Percentiles rank a stretch among this genome's conserved stretches.
Conservation (phyloP, 2,113 vertebrate genomes). For the Micronycteris hirsuta region DNA sequence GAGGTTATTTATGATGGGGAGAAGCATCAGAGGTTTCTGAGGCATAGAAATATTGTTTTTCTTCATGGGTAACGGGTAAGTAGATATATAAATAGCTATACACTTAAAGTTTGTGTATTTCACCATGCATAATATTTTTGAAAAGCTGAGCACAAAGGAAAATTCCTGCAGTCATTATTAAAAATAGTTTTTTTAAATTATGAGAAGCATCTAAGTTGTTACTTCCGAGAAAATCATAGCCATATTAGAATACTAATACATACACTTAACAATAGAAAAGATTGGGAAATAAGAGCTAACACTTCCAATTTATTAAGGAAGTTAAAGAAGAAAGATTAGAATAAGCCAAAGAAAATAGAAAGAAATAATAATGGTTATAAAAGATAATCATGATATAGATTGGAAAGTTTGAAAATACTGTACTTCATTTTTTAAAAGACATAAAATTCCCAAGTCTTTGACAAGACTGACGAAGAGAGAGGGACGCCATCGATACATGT, state of each 20-base stretch:
- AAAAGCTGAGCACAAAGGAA: not conserved
- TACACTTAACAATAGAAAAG: not conserved
- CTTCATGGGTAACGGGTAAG: not conserved
- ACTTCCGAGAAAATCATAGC: not conserved
- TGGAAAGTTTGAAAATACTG: not conserved
- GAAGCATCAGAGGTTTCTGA: not conserved
- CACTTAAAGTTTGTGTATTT: not conserved
- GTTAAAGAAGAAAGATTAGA: not conserved
- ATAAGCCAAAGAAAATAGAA: not conserved
- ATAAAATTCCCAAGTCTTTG: not conserved
- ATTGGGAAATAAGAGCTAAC: not conserved
- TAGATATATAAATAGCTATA: not conserved
- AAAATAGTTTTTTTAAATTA: not conserved
- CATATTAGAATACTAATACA: not conserved
- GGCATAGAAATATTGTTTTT: not conserved
- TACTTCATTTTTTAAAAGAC: not conserved
- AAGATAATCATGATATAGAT: not conserved
- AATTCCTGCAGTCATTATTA: not conserved
- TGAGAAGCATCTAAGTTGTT: not conserved
- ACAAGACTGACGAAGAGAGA: not conserved
- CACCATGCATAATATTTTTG: not conserved
- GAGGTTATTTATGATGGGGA: not conserved
- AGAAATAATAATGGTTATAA: not conserved
- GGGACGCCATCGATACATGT: not conserved
- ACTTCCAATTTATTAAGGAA: not conserved